phyloP scores from a whole-genome alignment of 2,113 vertebrate genomes.

The Thinocorus orbignyianus region DNA sequence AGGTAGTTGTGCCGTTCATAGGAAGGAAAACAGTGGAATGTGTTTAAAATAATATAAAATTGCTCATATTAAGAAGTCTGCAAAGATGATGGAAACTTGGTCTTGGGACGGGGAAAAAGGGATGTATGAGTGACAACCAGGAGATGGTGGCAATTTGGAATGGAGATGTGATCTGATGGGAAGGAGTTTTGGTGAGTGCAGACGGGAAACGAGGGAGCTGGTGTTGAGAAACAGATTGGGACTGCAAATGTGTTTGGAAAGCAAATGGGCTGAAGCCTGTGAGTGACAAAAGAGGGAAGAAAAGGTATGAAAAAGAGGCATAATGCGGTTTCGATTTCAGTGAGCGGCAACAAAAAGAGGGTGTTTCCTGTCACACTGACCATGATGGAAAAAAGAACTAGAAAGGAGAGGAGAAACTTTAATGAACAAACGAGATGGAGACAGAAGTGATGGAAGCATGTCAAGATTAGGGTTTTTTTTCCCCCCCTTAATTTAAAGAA shows the following conservation, averaged over 20 bases:
- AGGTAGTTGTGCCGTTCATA: not conserved
- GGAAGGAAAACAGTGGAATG: not conserved
- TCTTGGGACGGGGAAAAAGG: not conserved
- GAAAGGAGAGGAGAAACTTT: not conserved
- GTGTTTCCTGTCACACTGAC: not conserved
- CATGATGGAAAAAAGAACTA: not conserved
- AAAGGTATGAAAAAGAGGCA: not conserved
- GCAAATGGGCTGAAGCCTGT: not conserved
- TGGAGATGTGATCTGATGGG: not conserved
- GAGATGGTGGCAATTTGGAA: not conserved
- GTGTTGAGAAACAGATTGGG: not conserved
- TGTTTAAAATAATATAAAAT: conserved; percentile 23
- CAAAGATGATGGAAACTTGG: not conserved
- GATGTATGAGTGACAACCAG: not conserved
- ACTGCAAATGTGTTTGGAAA: not conserved
- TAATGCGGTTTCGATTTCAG: not conserved
- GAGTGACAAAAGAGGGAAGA: not conserved
- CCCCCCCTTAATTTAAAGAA: not conserved
- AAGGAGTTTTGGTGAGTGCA: not conserved
- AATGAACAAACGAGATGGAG: not conserved
- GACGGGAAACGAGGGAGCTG: not conserved
- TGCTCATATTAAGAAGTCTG: not conserved
- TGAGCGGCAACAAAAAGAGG: not conserved
- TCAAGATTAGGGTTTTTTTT: not conserved
- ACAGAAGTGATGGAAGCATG: not conserved